phyloP scores from a whole-genome alignment of 23 tunicate genomes.

The Phallusia fumigata region DNA sequence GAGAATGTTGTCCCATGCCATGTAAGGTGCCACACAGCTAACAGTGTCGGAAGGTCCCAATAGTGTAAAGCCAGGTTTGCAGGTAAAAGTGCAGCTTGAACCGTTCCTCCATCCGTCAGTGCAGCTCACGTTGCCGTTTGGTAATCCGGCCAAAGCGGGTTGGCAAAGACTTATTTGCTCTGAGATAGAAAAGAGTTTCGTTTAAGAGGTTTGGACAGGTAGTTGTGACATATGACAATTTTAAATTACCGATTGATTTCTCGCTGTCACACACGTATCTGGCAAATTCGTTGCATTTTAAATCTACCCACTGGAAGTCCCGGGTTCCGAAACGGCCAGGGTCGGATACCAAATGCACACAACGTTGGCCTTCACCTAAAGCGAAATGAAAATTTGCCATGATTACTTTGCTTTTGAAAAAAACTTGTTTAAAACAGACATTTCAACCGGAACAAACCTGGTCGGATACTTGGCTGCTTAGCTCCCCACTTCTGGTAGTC shows the following conservation, averaged over 20 bases:
- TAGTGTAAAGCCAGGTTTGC: slow-evolving; percentile 43
- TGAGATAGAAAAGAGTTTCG: neutral
- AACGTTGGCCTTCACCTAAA: slow-evolving; percentile 4
- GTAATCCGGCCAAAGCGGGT: slow-evolving; percentile 40
- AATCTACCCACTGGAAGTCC: slow-evolving; percentile 45
- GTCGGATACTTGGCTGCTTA: slow-evolving; percentile 5
- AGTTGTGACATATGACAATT: no score
- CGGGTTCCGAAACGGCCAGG: slow-evolving; percentile 47
- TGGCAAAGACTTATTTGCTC: slow-evolving; percentile 38
- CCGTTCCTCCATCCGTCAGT: slow-evolving; percentile 58
- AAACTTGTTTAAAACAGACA: neutral
- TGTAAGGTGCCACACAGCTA: slow-evolving; percentile 19
- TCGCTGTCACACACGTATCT: slow-evolving; percentile 66
- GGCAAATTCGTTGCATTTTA: slow-evolving; percentile 39
- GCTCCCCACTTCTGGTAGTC: slow-evolving; percentile 40
- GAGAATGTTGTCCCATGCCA: slow-evolving; percentile 39
- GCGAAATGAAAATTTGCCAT: no score
- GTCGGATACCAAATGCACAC: slow-evolving; percentile 61
- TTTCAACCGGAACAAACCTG: neutral
- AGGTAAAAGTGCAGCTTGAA: slow-evolving; percentile 41
- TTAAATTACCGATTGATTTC: slow-evolving; percentile 29
- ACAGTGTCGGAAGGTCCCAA: slow-evolving; percentile 24
- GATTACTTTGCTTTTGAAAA: neutral
- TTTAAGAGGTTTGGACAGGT: no score
- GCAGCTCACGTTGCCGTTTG: slow-evolving; percentile 32